phyloP scores from a whole-genome alignment of 2,113 vertebrate genomes.

The Xiphophorus couchianus region DNA sequence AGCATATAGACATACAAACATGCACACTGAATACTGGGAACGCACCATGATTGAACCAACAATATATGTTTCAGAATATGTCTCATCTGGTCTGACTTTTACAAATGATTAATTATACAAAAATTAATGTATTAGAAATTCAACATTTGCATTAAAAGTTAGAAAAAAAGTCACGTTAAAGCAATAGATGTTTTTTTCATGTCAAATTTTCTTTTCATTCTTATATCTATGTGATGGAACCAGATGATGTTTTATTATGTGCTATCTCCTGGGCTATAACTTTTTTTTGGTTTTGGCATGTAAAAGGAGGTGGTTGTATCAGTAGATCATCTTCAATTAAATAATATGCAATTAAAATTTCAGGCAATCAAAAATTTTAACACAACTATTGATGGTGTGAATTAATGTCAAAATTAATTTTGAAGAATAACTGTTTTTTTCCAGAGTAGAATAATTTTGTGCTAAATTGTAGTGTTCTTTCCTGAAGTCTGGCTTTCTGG shows the following conservation, averaged over 20 bases:
- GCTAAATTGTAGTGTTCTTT: too few relatives aligned
- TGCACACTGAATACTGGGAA: slow-evolving; percentile 4
- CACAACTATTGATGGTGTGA: too few relatives aligned
- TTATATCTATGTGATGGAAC: neutral
- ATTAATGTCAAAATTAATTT: too few relatives aligned
- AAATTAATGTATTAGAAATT: neutral
- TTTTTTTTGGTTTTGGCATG: neutral
- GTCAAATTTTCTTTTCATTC: neutral
- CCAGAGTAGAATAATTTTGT: too few relatives aligned
- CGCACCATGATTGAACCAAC: neutral
- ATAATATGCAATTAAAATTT: too few relatives aligned
- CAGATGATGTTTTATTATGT: neutral
- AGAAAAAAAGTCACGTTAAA: neutral
- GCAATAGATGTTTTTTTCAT: neutral
- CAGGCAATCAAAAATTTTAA: too few relatives aligned
- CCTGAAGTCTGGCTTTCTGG: too few relatives aligned
- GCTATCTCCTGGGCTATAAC: neutral
- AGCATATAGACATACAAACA: slow-evolving; percentile 34
- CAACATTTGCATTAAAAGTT: neutral
- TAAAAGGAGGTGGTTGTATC: neutral
- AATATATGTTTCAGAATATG: neutral
- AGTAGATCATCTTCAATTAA: neutral
- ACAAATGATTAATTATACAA: neutral
- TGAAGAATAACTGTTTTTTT: too few relatives aligned
- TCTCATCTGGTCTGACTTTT: neutral